Evolutionary conservation across 2,888 invertebrate species (phyloP).

Genomic region (Drosophila bunnanda): DNA sequence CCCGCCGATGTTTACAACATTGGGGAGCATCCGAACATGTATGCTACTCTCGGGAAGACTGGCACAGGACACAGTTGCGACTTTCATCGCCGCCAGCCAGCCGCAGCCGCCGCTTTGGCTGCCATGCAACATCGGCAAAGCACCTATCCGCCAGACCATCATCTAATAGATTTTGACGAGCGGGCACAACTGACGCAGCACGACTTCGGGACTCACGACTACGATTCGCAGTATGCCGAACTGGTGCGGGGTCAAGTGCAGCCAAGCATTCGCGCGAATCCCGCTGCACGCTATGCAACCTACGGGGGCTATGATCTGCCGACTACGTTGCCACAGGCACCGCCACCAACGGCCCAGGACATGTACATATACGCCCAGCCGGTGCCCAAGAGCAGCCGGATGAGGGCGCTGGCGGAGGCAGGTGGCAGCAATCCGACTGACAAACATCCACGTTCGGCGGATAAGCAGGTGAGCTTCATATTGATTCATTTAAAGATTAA

Average conservation of each 20-base stretch:
- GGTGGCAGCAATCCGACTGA: constrained; percentile 47
- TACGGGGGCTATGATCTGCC: constrained; percentile 57
- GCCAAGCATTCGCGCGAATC: constrained; percentile 19
- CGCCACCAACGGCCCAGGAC: constrained; percentile 60
- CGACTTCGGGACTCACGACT: constrained; percentile 70
- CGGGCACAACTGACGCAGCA: constrained; percentile 75
- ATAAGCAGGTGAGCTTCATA: constrained; percentile 53
- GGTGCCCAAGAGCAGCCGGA: constrained; percentile 64
- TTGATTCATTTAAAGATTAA: not conserved
- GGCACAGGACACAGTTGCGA: constrained; percentile 67
- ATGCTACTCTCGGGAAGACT: constrained; percentile 71
- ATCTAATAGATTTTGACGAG: constrained; percentile 83
- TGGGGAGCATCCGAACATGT: constrained; percentile 63
- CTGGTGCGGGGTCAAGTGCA: constrained; percentile 39
- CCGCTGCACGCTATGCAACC: constrained; percentile 50
- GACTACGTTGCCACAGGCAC: constrained; percentile 55
- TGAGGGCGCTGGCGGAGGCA: constrained; percentile 51
- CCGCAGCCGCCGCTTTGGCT: constrained; percentile 20
- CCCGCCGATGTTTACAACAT: constrained; percentile 58
- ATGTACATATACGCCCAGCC: constrained; percentile 79
- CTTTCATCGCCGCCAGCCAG: constrained; percentile 52
- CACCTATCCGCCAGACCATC: constrained; percentile 80
- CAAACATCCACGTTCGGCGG: constrained; percentile 40
- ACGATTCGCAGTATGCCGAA: constrained; percentile 69
- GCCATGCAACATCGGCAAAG: constrained; percentile 73